Evolutionary conservation across 2,113 vertebrate genomes (phyloP).

Genomic region (Prolemur simus): DNA sequence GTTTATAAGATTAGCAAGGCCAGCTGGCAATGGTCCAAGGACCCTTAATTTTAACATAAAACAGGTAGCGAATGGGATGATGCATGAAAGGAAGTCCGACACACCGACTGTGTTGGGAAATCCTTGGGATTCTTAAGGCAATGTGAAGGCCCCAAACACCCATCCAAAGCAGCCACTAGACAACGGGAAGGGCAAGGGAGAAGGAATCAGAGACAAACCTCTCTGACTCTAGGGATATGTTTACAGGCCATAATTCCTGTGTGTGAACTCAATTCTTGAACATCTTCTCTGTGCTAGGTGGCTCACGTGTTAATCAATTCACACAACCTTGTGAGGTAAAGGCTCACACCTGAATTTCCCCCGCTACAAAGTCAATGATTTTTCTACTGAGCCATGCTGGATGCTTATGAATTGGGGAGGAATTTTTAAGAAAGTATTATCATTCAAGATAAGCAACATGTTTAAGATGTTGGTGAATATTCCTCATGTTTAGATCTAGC

Average conservation of each 20-base stretch:
- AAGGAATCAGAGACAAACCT: background rate
- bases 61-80: background rate
- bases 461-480: background rate
- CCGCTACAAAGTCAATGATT: background rate
- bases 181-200: background rate
- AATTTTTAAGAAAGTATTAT: background rate
- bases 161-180: background rate
- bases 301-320: background rate
- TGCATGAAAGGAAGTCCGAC: background rate
- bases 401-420: background rate
- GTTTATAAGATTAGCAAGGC: background rate
- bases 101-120: background rate
- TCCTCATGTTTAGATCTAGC: background rate
- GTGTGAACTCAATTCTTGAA: background rate
- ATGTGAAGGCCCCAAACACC: background rate
- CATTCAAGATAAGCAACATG: background rate
- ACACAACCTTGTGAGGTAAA: background rate
- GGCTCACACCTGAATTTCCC: background rate
- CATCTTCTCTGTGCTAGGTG: background rate
- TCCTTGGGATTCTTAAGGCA: background rate
- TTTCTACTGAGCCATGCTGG: background rate
- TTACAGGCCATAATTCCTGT: background rate
- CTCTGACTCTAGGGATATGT: background rate
- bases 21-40: background rate
- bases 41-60: background rate